These are phyloP conservation scores for Cettia cetti DNA, from an alignment of 2,113 vertebrate genomes.

Conservation along the genomic window DNA sequence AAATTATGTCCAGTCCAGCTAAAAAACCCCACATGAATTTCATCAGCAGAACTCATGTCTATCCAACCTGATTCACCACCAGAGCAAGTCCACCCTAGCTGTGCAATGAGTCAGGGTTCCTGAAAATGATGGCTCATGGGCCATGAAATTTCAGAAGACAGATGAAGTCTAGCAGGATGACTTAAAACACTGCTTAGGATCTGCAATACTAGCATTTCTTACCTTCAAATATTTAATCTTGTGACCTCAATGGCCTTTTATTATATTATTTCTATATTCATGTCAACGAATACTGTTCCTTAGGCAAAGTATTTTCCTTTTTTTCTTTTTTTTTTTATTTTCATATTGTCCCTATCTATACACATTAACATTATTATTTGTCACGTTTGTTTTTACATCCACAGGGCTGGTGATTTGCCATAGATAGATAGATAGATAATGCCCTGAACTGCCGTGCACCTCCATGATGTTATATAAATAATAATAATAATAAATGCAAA, in stretches of 20 bases:
- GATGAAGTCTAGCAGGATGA: neutral
- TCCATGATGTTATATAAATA: neutral
- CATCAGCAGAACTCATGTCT: neutral
- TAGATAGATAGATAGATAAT: no score
- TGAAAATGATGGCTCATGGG: neutral
- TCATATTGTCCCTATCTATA: neutral
- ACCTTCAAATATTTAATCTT: neutral
- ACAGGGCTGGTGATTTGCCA: neutral
- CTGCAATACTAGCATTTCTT: neutral
- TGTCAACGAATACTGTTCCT: neutral
- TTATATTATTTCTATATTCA: neutral
- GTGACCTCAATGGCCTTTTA: neutral
- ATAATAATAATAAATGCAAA: neutral
- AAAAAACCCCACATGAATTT: neutral
- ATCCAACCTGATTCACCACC: neutral
- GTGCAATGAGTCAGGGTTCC: neutral
- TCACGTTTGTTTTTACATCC: neutral
- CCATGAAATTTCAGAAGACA: neutral
- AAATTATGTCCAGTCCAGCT: neutral
- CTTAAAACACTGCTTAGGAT: neutral
- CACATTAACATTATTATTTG: neutral
- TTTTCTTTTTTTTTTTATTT: neutral
- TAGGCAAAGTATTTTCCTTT: neutral
- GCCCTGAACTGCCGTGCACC: neutral
- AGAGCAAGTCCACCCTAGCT: neutral